Evolutionary conservation across 2,113 vertebrate genomes (phyloP), one percentile per base, ranked within the genome.

Genomic region (Colinus virginianus): DNA sequence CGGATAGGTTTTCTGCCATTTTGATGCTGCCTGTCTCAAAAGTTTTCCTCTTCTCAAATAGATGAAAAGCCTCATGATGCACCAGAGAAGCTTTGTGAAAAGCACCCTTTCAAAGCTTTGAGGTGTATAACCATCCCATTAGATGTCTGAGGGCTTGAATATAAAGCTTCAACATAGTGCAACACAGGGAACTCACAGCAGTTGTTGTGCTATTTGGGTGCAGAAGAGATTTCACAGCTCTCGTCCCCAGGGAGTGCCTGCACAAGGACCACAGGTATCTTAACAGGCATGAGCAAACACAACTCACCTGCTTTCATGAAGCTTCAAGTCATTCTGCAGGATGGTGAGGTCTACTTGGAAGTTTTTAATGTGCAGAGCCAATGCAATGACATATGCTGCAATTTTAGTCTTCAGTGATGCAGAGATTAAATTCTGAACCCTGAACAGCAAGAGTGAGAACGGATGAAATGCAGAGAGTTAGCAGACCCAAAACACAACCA

Each of bases 381-480:
- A 40, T 9, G 94, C 78, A 3, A 98, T 94, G 28, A 87, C 96
- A 0, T 98, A 97, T 0, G 98, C 96, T 0, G 96, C 66, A 63
- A 98, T 98, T 95, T 98, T 98, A 18, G 97, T 95, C 93, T 97
- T 98, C 98, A 98, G 98, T 12, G 98, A 98, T 5, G 96, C 87
- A 7, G 98, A 98, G 86, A 98, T 75, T 13, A 98, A 87, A 66
- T 98, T 98, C 90, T 96, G 96, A 59, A 98, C 55, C 25, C 98
- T 98, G 92, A 17, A 91, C 20, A 26, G 66, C 26, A 91, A 71
- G 34, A 90, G 11, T 16, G 36, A 87, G 66, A 92, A 68, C 6
- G 63, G 0, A 1, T 4, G 53, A 87, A 25, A 40, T 13, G 17
- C 53, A 36, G 25, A 23, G 28, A 6, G 28, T 42, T 38, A 45